These are phyloP conservation scores for Gymnosoma rotundatum DNA, from an alignment of 2,888 invertebrate species.

Conservation along the genomic window DNA sequence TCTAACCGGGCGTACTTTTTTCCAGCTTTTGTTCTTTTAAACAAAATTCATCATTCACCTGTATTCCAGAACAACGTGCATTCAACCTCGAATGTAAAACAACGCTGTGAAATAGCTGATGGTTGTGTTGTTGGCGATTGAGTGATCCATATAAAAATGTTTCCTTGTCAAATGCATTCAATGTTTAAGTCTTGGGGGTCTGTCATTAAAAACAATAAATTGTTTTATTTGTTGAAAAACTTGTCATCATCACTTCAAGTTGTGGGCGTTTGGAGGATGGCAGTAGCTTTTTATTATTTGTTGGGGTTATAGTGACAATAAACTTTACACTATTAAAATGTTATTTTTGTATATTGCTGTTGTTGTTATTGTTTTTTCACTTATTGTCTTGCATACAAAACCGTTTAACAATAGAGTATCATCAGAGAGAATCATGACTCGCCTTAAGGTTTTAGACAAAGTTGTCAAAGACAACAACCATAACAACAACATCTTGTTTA, in stretches of 20 bases:
- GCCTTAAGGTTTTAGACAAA: neutral
- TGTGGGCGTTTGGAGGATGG: neutral
- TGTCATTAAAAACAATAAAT: neutral
- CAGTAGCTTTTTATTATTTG: neutral
- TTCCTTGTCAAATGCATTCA: conserved; percentile 48
- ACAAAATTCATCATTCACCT: too few species aligned
- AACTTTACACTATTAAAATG: conserved; percentile 40
- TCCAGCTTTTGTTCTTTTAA: too few species aligned
- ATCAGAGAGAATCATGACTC: neutral
- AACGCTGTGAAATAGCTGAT: too few species aligned
- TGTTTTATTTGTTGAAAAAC: too few species aligned
- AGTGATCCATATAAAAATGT: conserved; percentile 17
- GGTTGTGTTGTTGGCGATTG: neutral
- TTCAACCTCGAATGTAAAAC: too few species aligned
- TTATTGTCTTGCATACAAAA: neutral
- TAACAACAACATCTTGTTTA: neutral
- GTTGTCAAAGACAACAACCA: conserved; percentile 30
- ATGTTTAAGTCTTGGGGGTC: too few species aligned
- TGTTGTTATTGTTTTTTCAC: conserved; percentile 1
- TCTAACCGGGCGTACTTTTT: too few species aligned
- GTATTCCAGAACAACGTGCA: too few species aligned
- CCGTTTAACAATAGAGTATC: neutral
- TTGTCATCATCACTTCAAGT: too few species aligned
- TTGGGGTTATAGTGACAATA: conserved; percentile 58
- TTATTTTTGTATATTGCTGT: neutral